These are phyloP conservation scores for Alaudala cheleensis DNA, from an alignment of 2,113 vertebrate genomes.

Conservation along the genomic window DNA sequence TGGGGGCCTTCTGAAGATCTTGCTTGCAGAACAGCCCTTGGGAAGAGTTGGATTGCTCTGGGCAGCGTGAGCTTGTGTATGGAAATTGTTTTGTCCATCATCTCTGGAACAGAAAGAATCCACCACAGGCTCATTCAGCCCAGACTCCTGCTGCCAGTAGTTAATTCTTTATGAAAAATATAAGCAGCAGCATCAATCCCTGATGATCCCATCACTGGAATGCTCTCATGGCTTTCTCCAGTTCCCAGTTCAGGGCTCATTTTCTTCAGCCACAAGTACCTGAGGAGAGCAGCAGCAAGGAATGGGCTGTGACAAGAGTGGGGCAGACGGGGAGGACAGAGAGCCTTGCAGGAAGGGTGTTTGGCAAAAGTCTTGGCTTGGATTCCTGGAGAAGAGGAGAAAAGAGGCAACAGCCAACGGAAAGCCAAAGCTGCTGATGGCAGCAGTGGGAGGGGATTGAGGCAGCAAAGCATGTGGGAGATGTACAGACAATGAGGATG, in stretches of 20 bases:
- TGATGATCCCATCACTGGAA: neutral
- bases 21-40: neutral
- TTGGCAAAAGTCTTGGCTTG: neutral
- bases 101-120: neutral
- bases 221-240: neutral
- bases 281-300: neutral
- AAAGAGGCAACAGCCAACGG: rapidly evolving
- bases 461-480: neutral
- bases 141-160: neutral
- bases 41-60: neutral
- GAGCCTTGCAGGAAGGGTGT: neutral
- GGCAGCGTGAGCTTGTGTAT: neutral
- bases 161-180: neutral
- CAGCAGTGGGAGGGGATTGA: neutral
- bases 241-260: neutral
- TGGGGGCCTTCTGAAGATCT: neutral
- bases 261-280: neutral
- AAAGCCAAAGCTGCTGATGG: neutral
- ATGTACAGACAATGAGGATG: neutral
- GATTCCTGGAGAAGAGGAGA: neutral
- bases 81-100: neutral
- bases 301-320: rapidly evolving
- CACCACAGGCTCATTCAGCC: neutral
- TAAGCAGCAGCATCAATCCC: rapidly evolving
- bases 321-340: neutral